Conservation (phyloP, 2,888 invertebrate genomes). For the Thymelicus lineola region DNA sequence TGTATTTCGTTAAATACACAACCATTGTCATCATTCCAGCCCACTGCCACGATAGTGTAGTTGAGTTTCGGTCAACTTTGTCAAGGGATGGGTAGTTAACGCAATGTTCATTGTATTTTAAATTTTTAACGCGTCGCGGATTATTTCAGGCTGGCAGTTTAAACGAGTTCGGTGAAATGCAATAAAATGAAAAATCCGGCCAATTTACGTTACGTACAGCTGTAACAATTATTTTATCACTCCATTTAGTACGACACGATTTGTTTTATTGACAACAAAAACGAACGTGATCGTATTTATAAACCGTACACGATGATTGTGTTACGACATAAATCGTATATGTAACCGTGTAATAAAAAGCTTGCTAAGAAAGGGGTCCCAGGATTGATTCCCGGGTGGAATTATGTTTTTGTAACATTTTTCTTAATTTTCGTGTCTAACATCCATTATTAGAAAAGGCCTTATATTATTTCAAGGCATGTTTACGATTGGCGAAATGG, state of each 20-base stretch:
- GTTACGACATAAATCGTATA: neutral
- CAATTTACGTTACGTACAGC: constrained; percentile 29
- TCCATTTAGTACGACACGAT: constrained; percentile 28
- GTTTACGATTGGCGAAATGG: too few species aligned
- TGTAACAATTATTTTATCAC: constrained; percentile 36
- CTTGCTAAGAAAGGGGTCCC: too few species aligned
- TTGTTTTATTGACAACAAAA: constrained; percentile 31
- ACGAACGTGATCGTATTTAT: constrained; percentile 14
- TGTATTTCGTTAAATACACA: constrained; percentile 18
- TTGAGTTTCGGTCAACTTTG: constrained; percentile 7
- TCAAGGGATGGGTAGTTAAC: neutral
- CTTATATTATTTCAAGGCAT: too few species aligned
- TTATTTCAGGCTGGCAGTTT: constrained; percentile 25
- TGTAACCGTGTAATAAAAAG: too few species aligned
- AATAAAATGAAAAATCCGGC: constrained; percentile 33
- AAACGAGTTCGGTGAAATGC: constrained; percentile 31
- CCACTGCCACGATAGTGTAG: constrained; percentile 3
- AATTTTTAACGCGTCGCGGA: constrained; percentile 14
- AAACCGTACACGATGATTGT: neutral
- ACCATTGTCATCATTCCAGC: constrained; percentile 10
- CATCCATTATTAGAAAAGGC: too few species aligned
- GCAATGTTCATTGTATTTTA: constrained; percentile 10
- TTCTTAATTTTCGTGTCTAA: too few species aligned
- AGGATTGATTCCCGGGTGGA: too few species aligned
- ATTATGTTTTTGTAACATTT: too few species aligned